Evolutionary conservation across 2,888 invertebrate species (phyloP).

Genomic region (Spodoptera exigua): DNA sequence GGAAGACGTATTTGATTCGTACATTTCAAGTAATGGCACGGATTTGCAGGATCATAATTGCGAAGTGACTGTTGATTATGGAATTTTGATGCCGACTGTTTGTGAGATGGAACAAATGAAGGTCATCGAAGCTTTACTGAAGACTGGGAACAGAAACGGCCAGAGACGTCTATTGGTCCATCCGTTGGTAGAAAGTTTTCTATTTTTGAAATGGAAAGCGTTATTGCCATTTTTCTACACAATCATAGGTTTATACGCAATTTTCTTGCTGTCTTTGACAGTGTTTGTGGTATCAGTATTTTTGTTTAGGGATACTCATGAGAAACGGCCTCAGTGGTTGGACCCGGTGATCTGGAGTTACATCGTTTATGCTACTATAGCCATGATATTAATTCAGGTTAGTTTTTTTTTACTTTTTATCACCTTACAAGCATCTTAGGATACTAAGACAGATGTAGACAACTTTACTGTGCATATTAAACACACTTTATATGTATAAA

Average conservation of each 20-base stretch:
- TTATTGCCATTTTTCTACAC: conserved; percentile 87
- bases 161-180: conserved; percentile 86
- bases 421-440: background rate
- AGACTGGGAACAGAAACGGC: conserved; percentile 85
- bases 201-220: conserved; percentile 89
- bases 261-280: conserved; percentile 86
- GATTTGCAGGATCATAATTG: conserved; percentile 75
- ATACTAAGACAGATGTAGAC: too few species aligned
- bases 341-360: conserved; percentile 76
- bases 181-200: conserved; percentile 89
- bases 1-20: conserved; percentile 86
- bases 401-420: conserved; percentile 35
- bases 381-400: conserved; percentile 81
- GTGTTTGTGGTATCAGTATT: conserved; percentile 83
- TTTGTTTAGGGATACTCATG: conserved; percentile 80
- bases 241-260: conserved; percentile 83
- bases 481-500: too few species aligned
- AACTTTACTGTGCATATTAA: too few species aligned
- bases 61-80: conserved; percentile 85
- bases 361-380: conserved; percentile 75
- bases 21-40: conserved; percentile 82
- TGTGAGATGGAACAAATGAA: conserved; percentile 88
- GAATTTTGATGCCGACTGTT: conserved; percentile 81
- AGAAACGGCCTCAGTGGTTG: conserved; percentile 69
- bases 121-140: conserved; percentile 87